Conservation (phyloP, 2,797 vertebrate genomes). For the Dromococcyx pavoninus region DNA sequence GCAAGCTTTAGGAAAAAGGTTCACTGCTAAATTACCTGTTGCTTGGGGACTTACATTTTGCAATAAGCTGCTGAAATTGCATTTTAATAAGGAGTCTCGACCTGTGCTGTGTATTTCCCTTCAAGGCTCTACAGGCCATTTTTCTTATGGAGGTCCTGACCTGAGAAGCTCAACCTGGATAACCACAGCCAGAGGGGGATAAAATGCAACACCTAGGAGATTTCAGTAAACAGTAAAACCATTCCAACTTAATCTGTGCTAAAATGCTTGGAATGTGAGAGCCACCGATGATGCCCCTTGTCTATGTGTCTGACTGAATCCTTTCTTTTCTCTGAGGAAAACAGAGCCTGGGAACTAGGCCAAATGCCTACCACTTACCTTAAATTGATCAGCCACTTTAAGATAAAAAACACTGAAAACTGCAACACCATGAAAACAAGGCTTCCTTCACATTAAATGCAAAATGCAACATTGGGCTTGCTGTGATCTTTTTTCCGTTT, state of each 20-base stretch:
- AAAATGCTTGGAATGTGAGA: slow-evolving; percentile 81
- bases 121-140: slow-evolving; percentile 40
- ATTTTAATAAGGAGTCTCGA: slow-evolving; percentile 70
- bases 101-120: slow-evolving; percentile 56
- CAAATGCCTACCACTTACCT: slow-evolving; percentile 80
- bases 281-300: slow-evolving; percentile 77
- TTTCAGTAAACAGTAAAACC: slow-evolving; percentile 79
- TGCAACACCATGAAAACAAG: slow-evolving; percentile 74
- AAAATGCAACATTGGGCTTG: slow-evolving; percentile 71
- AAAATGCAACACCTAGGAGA: slow-evolving; percentile 81
- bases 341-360: slow-evolving; percentile 79
- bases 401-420: slow-evolving; percentile 75
- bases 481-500: slow-evolving; percentile 78
- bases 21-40: slow-evolving; percentile 73
- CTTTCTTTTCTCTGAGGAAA: slow-evolving; percentile 77
- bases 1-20: slow-evolving; percentile 49
- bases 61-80: slow-evolving; percentile 62
- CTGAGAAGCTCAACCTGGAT: slow-evolving; percentile 74
- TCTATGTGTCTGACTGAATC: slow-evolving; percentile 78
- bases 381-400: slow-evolving; percentile 79
- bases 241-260: slow-evolving; percentile 81
- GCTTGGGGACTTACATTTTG: slow-evolving; percentile 59
- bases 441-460: slow-evolving; percentile 74
- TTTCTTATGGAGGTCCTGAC: slow-evolving; percentile 68
- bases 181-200: slow-evolving; percentile 66